Base-by-base conservation (phyloP, 2,113 vertebrate species). In the Petaurus breviceps region DNA sequence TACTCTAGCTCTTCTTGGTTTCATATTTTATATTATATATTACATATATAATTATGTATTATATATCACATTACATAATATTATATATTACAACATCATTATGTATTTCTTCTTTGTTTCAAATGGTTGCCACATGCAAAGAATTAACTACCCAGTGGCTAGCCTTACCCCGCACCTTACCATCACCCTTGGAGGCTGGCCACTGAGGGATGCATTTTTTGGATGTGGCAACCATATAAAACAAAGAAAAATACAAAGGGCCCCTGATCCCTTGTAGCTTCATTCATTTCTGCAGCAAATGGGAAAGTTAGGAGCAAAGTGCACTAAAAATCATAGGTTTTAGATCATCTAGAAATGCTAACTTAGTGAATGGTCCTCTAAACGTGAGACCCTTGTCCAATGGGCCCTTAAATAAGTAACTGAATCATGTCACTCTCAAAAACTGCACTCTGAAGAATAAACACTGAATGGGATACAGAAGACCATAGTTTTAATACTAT, bases 401-500 rank as follows among this genome's bases (percentile, higher is more conserved):
- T 37, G 12, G 61, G 11, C 31, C 14, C 37, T 68, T 68, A 68
- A 37, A 68, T 68, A 11, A 61, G 3, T 61, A 55, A 55, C 25
- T 9, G 31, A 37, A 68, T 37, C 61, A 68, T 37, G 3, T 68
- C 31, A 68, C 4, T 16, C 31, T 68, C 61, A 37, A 68, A 68
- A 68, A 68, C 61, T 37, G 11, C 31, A 37, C 31, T 68, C 11
- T 68, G 12, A 68, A 37, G 31, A 37, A 68, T 68, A 68, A 68
- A 68, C 31, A 68, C 31, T 68, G 31, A 68, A 68, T 68, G 2
- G 37, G 3, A 68, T 68, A 16, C 61, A 68, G 61, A 68, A 95
- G 25, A 95, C 24, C 91, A 94, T 49, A 90, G 23, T 92, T 97
- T 89, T 51, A 93, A 95, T 25, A 22, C 3, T 55, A 24, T 92